phyloP scores from a whole-genome alignment of 2,888 invertebrate genomes.

The Heliothis peltigera region DNA sequence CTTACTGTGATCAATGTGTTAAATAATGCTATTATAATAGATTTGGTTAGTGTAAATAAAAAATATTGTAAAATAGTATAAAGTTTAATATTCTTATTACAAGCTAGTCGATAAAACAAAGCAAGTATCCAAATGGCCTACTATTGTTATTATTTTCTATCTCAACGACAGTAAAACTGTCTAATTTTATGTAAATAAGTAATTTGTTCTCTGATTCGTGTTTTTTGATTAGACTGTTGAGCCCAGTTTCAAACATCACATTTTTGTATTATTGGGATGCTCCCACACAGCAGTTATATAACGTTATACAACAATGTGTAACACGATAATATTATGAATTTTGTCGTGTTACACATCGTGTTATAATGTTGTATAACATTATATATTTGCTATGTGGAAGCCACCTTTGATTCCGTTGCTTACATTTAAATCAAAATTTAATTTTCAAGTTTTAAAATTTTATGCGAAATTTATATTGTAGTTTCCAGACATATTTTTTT shows the following conservation, averaged over 20 bases:
- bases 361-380: too few relatives aligned
- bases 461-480: too few relatives aligned
- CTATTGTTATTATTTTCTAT: slow-evolving; percentile 33
- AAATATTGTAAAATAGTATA: slow-evolving; percentile 15
- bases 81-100: slow-evolving; percentile 9
- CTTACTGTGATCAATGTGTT: slow-evolving; percentile 63
- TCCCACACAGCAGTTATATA: too few relatives aligned
- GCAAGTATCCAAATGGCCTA: slow-evolving; percentile 85
- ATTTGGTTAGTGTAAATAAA: slow-evolving; percentile 40
- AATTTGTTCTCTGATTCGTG: slow-evolving; percentile 63
- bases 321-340: too few relatives aligned
- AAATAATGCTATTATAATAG: slow-evolving; percentile 40
- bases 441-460: too few relatives aligned
- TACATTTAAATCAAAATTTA: slow-evolving; percentile 12
- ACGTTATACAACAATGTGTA: too few relatives aligned
- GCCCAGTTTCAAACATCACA: slow-evolving; percentile 82
- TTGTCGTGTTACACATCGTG: too few relatives aligned
- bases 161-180: slow-evolving; percentile 48
- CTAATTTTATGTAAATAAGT: slow-evolving; percentile 36
- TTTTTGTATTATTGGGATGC: slow-evolving; percentile 25
- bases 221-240: slow-evolving; percentile 77
- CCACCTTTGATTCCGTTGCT: slow-evolving; percentile 39
- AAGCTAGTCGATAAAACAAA: slow-evolving; percentile 53
- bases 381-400: too few relatives aligned
- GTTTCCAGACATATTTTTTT: background rate